A percentile compares a stretch with the other conserved stretches of the same genome.
These are phyloP conservation scores for Meliscaeva auricollis DNA, from an alignment of 2,888 invertebrate species.

Conservation along the genomic window DNA sequence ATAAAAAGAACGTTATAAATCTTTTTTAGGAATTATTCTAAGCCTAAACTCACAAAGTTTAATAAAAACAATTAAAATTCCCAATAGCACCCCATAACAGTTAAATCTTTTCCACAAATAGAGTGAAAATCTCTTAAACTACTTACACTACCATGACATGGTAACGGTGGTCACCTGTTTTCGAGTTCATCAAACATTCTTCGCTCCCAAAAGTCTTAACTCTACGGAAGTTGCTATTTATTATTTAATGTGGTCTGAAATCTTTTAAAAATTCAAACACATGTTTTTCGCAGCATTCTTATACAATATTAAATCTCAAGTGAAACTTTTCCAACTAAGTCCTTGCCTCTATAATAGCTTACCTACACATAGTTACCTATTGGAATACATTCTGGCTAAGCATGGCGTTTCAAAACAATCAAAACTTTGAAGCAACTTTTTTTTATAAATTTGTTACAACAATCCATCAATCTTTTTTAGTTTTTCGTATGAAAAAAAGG, in stretches of 20 bases:
- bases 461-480: slow-evolving; percentile 54
- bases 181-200: background rate
- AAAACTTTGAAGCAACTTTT: slow-evolving; percentile 46
- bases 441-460: slow-evolving; percentile 28
- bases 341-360: background rate
- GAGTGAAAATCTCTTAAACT: too few species aligned
- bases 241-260: background rate
- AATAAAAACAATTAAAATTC: too few species aligned
- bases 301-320: background rate
- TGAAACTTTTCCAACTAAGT: background rate
- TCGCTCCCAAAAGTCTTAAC: background rate
- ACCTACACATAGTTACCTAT: background rate
- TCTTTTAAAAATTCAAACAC: slow-evolving; percentile 7
- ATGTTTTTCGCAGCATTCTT: background rate
- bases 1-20: too few species aligned
- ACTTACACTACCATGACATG: too few species aligned
- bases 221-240: background rate
- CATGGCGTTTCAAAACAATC: slow-evolving; percentile 3
- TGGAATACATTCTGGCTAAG: background rate
- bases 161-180: background rate
- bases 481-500: slow-evolving; percentile 26
- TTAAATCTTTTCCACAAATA: too few species aligned
- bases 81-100: too few species aligned
- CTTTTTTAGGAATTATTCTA: too few species aligned
- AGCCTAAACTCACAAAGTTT: too few species aligned